A percentile compares a stretch with the other conserved stretches of the same genome.
These are phyloP conservation scores for Agapetus fuscipes DNA, from an alignment of 2,888 invertebrate genomes.

Conservation along the genomic window DNA sequence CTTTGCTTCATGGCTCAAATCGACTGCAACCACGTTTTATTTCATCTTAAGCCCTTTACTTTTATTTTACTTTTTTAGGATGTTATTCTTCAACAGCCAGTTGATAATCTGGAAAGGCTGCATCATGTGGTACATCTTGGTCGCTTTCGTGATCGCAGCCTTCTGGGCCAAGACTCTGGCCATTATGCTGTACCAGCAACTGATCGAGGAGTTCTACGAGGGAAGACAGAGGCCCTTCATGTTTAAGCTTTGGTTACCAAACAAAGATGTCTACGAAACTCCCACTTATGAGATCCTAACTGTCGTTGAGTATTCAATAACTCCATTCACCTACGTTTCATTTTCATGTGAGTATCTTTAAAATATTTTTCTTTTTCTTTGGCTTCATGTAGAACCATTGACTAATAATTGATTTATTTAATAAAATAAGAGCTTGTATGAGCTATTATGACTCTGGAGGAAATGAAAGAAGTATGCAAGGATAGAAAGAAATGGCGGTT, in stretches of 20 bases:
- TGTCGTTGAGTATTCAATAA: not conserved
- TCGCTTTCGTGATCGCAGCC: not conserved
- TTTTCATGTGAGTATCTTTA: slow-evolving; percentile 3
- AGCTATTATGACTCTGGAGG: too few species aligned
- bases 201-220: slow-evolving; percentile 4
- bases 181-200: slow-evolving; percentile 2
- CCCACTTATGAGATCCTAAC: slow-evolving; percentile 9
- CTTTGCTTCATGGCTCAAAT: too few species aligned
- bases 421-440: too few species aligned
- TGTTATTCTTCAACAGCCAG: slow-evolving; percentile 8
- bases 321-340: not conserved
- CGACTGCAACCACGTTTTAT: too few species aligned
- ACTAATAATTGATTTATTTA: too few species aligned
- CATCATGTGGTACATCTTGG: slow-evolving; percentile 1
- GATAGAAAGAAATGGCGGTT: too few species aligned
- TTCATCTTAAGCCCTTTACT: not conserved
- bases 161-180: not conserved
- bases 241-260: slow-evolving; percentile 9
- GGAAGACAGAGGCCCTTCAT: slow-evolving; percentile 2
- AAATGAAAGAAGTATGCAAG: too few species aligned
- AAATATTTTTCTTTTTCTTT: not conserved
- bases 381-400: not conserved
- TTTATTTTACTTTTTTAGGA: too few species aligned
- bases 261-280: slow-evolving; percentile 6
- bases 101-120: slow-evolving; percentile 7